Conservation (phyloP, 2,113 vertebrate species). For the Macrotis lagotis region DNA sequence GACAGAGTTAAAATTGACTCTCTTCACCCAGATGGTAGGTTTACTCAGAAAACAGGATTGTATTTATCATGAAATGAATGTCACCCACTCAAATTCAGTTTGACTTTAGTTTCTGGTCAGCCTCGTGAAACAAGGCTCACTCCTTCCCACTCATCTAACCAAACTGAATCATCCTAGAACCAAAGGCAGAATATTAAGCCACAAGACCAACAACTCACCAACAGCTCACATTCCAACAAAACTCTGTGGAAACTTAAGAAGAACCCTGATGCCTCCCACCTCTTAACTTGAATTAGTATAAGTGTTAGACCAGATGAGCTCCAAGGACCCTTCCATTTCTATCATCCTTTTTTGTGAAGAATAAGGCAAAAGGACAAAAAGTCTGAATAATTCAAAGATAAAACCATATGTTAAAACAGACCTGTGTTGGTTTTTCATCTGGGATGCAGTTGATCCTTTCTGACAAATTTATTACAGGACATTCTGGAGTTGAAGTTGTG, state of each 20-base stretch:
- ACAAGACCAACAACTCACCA: neutral
- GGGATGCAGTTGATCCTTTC: neutral
- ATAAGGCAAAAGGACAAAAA: neutral
- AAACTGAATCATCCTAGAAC: neutral
- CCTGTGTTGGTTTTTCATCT: neutral
- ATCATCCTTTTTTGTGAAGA: neutral
- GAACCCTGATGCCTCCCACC: neutral
- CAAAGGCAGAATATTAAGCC: neutral
- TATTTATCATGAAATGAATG: neutral
- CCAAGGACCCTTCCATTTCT: neutral
- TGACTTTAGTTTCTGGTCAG: neutral
- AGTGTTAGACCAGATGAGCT: neutral
- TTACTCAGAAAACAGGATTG: neutral
- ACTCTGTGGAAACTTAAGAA: neutral
- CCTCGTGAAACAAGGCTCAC: neutral
- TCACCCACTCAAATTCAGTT: neutral
- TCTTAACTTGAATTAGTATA: neutral
- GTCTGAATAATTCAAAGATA: neutral
- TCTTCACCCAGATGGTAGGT: neutral
- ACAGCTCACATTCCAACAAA: neutral
- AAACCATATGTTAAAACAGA: neutral
- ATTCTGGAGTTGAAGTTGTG: neutral
- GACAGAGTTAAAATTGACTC: neutral
- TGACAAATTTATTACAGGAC: neutral
- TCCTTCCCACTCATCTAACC: neutral